phyloP scores from a whole-genome alignment of 2,888 invertebrate species.

The Baronia brevicornis region DNA sequence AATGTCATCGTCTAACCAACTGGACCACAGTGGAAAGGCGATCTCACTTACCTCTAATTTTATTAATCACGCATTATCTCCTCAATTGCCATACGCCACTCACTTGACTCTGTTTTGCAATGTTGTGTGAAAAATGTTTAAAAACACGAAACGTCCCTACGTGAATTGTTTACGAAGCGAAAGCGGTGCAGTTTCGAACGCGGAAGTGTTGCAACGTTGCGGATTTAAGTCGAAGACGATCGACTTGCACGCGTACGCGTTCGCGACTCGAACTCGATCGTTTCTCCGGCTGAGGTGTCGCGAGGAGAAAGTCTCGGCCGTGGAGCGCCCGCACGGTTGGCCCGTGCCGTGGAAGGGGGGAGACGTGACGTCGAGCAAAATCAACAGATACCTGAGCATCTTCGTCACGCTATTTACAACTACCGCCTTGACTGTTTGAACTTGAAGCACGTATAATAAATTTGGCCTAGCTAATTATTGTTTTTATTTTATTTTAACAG shows the following conservation, averaged over 20 bases:
- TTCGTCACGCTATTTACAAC: too few species aligned
- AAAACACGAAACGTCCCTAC: slow-evolving; percentile 47
- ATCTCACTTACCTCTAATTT: slow-evolving; percentile 58
- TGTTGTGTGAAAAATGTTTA: slow-evolving; percentile 30
- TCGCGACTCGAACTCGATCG: slow-evolving; percentile 53
- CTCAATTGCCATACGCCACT: slow-evolving; percentile 27
- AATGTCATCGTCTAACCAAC: slow-evolving; percentile 56
- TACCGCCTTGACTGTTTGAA: too few species aligned
- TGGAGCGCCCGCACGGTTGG: slow-evolving; percentile 61
- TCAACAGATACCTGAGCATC: slow-evolving; percentile 47
- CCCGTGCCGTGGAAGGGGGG: slow-evolving; percentile 40
- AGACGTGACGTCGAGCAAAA: slow-evolving; percentile 56
- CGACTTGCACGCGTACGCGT: slow-evolving; percentile 57
- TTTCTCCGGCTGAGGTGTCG: slow-evolving; percentile 64
- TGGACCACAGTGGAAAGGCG: slow-evolving; percentile 52
- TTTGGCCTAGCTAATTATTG: too few species aligned
- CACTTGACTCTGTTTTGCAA: slow-evolving; percentile 18
- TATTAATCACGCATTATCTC: slow-evolving; percentile 45
- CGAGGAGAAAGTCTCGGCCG: slow-evolving; percentile 75
- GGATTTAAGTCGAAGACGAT: slow-evolving; percentile 44
- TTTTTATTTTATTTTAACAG: too few species aligned
- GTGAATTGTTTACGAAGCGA: slow-evolving; percentile 62
- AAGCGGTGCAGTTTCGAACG: slow-evolving; percentile 46
- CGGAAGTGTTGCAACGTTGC: slow-evolving; percentile 44
- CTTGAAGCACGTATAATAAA: too few species aligned